Evolutionary conservation across 2,888 invertebrate species (phyloP).

Genomic region (Drosophila eohydei): DNA sequence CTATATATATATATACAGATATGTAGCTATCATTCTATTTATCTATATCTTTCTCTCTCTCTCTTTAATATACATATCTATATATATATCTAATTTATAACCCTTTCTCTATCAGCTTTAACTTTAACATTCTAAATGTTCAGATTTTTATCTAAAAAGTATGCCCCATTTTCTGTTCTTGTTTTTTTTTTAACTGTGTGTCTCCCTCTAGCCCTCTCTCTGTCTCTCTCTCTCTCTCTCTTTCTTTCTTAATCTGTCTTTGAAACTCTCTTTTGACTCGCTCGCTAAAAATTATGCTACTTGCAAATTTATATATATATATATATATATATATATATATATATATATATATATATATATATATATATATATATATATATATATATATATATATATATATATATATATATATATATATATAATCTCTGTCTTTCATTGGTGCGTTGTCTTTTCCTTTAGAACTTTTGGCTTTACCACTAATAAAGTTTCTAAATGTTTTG

Average conservation of each 20-base stretch:
- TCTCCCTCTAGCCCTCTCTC: conserved; percentile 17
- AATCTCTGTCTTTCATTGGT: conserved; percentile 77
- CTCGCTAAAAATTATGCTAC: conserved; percentile 49
- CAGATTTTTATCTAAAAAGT: background rate
- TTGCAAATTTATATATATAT: conserved; percentile 5
- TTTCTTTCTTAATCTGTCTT: conserved; percentile 25
- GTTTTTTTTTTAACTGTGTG: conserved; percentile 12
- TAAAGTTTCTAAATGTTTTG: conserved; percentile 29
- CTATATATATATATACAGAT: too few species aligned
- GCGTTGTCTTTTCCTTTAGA: conserved; percentile 76
- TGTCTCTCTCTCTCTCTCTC: conserved; percentile 32
- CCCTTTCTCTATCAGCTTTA: too few species aligned
- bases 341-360: conserved; percentile 1
- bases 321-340: conserved; percentile 2
- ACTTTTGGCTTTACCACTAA: conserved; percentile 45
- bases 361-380: conserved; percentile 6
- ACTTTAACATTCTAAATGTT: background rate
- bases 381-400: background rate
- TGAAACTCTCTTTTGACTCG: conserved; percentile 64
- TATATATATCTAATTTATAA: conserved; percentile 2
- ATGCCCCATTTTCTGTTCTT: background rate
- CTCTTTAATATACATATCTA: background rate
- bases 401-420: conserved; percentile 1
- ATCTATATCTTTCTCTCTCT: too few species aligned
- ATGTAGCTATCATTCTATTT: too few species aligned